A percentile compares a stretch with the other conserved stretches of the same genome.
phyloP scores from a whole-genome alignment of 2,888 invertebrate genomes.

The Noctua janthina region DNA sequence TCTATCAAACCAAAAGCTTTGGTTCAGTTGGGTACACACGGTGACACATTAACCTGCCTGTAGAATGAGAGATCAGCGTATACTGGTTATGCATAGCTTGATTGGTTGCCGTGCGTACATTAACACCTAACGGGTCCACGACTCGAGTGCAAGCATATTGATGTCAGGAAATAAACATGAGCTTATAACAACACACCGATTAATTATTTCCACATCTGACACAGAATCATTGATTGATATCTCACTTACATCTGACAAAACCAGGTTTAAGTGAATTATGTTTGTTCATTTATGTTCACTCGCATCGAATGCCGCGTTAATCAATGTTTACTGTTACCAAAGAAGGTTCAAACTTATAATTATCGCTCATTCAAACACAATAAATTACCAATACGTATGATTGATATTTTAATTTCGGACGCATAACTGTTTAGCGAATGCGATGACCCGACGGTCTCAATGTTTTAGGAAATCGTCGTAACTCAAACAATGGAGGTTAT shows the following conservation, averaged over 20 bases:
- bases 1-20: constrained; percentile 23
- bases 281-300: constrained; percentile 53
- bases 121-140: constrained; percentile 68
- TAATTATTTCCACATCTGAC: constrained; percentile 56
- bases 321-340: constrained; percentile 67
- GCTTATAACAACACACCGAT: constrained; percentile 46
- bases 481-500: constrained; percentile 56
- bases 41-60: neutral
- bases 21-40: constrained; percentile 41
- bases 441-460: constrained; percentile 60
- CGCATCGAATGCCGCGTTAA: constrained; percentile 55
- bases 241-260: constrained; percentile 56
- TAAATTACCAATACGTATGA: constrained; percentile 68
- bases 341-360: constrained; percentile 63
- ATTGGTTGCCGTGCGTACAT: constrained; percentile 31
- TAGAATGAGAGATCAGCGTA: neutral
- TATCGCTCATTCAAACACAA: constrained; percentile 69
- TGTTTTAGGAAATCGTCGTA: constrained; percentile 36
- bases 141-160: constrained; percentile 57
- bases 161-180: constrained; percentile 63
- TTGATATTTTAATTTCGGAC: constrained; percentile 72
- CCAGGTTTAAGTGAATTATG: constrained; percentile 53
- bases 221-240: constrained; percentile 64
- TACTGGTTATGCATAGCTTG: neutral
- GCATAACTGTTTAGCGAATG: constrained; percentile 70